Base-by-base conservation (phyloP, 2,888 invertebrate genomes). In the Leistus spinibarbis region DNA sequence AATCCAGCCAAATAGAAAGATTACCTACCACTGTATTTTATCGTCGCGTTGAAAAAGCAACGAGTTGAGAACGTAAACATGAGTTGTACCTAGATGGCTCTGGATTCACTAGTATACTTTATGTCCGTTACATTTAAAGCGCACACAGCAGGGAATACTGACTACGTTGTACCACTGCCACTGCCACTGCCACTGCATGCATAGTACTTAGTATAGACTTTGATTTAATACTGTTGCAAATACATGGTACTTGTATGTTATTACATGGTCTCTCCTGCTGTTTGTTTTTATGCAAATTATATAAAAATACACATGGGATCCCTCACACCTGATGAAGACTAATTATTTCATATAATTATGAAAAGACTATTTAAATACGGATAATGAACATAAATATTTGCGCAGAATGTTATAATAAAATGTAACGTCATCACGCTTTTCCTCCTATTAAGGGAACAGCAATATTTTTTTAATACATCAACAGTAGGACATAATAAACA, bases 1-100 rank as follows among this genome's bases (percentile, higher is more conserved):
- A 40, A 56, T 10, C 16, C 60, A 5, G 17, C 3, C 3, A 5
- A 19, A 16, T 10, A 22, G 20, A 19, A 16, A 60, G 60, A 60
- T 60, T 19, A 60, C 60, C 60, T 19, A 60, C 60, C 60, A 10
- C 19, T 60, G 16, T 60, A 60, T 16, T 60, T 60, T 60, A 60
- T 60, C 60, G 60, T 60, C 7, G 19, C 19, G 16, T 5, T 60
- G 60, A 19, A 22, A 60, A 60, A 60, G 60, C 60, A 60, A 60
- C 16, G 13, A 22, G 19, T 22, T 60, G 60, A 5, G 60, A 20
- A 60, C 10, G 60, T 60, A 60, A 60, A 60, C 60, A 60, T 60
- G 60, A 60, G 16, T 60, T 60, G 60, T 22, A 60, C n/a, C n/a
- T n/a, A n/a, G n/a, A n/a, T n/a, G 60, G 20, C 1, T 60, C 60